Evolutionary conservation across 2,888 invertebrate genomes (phyloP).

Genomic region (Polyploca ridens): DNA sequence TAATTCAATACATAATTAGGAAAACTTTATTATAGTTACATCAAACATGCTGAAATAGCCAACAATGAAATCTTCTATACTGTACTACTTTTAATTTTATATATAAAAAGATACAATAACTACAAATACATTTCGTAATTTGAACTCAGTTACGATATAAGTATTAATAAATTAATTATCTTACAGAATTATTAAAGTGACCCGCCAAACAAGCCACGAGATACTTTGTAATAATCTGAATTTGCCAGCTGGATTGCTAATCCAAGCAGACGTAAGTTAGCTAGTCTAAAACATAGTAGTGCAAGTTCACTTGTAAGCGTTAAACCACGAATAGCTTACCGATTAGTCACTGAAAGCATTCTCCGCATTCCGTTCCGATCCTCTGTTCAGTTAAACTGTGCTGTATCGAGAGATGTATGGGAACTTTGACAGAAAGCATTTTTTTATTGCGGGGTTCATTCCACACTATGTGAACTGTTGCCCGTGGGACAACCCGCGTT

Average conservation of each 20-base stretch:
- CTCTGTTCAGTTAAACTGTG: slow-evolving; percentile 40
- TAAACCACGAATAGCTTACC: slow-evolving; percentile 57
- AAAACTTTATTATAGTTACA: not conserved
- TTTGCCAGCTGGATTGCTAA: slow-evolving; percentile 9
- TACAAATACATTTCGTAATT: too few species aligned
- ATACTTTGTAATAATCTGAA: not conserved
- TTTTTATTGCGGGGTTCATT: not conserved
- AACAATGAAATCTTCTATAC: not conserved
- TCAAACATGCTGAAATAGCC: not conserved
- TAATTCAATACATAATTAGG: not conserved
- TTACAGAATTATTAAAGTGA: too few species aligned
- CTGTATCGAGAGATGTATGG: not conserved
- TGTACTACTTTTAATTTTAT: too few species aligned
- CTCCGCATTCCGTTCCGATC: slow-evolving; percentile 69
- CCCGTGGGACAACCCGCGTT: too few species aligned
- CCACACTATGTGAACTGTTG: not conserved
- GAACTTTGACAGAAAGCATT: not conserved
- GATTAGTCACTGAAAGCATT: slow-evolving; percentile 81
- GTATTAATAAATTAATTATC: too few species aligned
- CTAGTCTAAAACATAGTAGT: not conserved
- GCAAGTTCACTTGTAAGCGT: slow-evolving; percentile 42
- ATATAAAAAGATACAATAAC: too few species aligned
- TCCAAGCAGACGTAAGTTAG: slow-evolving; percentile 1
- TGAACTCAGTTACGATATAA: too few species aligned
- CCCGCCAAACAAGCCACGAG: not conserved